Evolutionary conservation across 1,140 invertebrate species (phyloP), one percentile per base, ranked within the genome.

Genomic region (Colletes gigas): DNA sequence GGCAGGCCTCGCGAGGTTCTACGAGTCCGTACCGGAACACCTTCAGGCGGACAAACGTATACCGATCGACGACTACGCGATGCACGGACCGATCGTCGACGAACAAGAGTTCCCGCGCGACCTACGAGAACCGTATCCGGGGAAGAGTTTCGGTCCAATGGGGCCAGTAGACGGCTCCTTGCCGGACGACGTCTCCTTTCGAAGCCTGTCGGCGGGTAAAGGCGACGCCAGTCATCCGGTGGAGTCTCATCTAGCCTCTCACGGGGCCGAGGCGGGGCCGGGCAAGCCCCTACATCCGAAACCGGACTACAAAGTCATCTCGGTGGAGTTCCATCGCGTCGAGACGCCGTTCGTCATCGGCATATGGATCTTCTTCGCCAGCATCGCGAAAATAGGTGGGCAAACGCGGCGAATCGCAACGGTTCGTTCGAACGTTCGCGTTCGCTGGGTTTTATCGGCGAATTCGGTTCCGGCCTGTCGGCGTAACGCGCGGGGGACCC

Each of bases 281-380:
- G 41, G 14, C 0, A 15, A 44, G 1, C 0, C 72, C 5, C 60
- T 19, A 63, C 17, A 5, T 0, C 39, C 30, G 10, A 82, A 84
- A 12, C 75, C 69, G 10, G 87, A 95, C 67, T 96, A 97, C 89
- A 96, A 96, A 44, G 95, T 99, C 60, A 95, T 96, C 19, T 95
- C 95, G 17, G 96, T 98, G 80, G 97, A 98, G 83, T 98, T 98
- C 91, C 95, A 95, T 78, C 93, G 97, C 44, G 98, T 99, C 0
- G 97, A 98, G 92, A 97, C 97, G 4, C 98, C 98, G 0, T 98
- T 98, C 91, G 96, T 99, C 83, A 98, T 99, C 81, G 97, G 97
- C 12, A 94, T 98, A 76, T 99, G 98, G 98, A 98, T 99, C 87
- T 96, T 99, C 86, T 97, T 97, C 87, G 98, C 98, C 30, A 98